Evolutionary conservation across 1,140 invertebrate species (phyloP).

Genomic region (Drosophila nannoptera): DNA sequence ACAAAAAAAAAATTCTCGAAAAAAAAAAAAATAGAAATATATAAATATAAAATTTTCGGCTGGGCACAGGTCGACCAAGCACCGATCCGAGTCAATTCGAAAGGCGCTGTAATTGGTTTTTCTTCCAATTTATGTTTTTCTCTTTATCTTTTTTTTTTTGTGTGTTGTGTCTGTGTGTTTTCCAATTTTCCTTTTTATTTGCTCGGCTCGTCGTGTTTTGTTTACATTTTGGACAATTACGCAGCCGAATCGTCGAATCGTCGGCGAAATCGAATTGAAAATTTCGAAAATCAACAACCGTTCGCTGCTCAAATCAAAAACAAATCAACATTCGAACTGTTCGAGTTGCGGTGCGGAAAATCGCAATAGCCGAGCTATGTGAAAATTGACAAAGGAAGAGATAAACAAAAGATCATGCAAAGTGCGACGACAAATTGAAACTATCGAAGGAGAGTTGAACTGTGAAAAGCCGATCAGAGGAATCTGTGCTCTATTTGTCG

Average conservation of each 20-base stretch:
- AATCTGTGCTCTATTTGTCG: too few species aligned
- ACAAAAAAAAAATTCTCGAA: not conserved
- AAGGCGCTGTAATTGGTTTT: slow-evolving; percentile 24
- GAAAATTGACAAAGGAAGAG: not conserved
- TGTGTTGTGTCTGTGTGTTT: too few species aligned
- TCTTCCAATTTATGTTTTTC: not conserved
- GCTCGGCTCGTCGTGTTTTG: slow-evolving; percentile 28
- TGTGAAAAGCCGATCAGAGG: too few species aligned
- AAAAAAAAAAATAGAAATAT: not conserved
- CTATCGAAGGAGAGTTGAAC: not conserved
- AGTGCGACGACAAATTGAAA: not conserved
- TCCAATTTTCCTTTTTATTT: not conserved
- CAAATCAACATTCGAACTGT: slow-evolving; percentile 21
- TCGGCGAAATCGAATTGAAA: slow-evolving; percentile 30
- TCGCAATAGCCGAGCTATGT: not conserved
- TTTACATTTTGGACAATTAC: slow-evolving; percentile 73
- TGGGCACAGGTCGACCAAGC: slow-evolving; percentile 7
- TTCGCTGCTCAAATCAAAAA: slow-evolving; percentile 18
- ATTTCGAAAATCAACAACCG: slow-evolving; percentile 20
- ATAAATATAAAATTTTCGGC: slow-evolving; percentile 16
- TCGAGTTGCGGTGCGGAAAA: slow-evolving; percentile 15
- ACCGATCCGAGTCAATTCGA: slow-evolving; percentile 19
- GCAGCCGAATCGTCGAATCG: slow-evolving; percentile 58
- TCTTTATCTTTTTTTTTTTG: too few species aligned
- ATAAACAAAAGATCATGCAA: not conserved